A percentile compares a stretch with the other conserved stretches of the same genome.
phyloP scores from a whole-genome alignment of 1,140 invertebrate genomes.

The Ceratina japonica region DNA sequence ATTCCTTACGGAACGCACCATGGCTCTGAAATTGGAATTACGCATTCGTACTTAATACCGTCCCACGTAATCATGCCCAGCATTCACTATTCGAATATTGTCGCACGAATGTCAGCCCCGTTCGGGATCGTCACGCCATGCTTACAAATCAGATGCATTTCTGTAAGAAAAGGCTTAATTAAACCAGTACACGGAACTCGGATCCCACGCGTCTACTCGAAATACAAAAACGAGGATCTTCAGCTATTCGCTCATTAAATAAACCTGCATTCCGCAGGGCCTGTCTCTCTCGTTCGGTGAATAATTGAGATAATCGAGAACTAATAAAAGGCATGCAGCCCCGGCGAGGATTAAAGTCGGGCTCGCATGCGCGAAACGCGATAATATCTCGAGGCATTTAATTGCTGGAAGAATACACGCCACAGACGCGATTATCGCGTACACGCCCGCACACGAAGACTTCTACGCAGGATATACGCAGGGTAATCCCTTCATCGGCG shows the following conservation, averaged over 20 bases:
- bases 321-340: not conserved
- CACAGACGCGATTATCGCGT: not conserved
- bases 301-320: not conserved
- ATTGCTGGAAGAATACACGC: slow-evolving; percentile 26
- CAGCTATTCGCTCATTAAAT: not conserved
- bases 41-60: slow-evolving; percentile 7
- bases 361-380: not conserved
- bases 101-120: not conserved
- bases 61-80: not conserved
- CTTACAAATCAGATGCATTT: not conserved
- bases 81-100: slow-evolving; percentile 1
- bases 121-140: not conserved
- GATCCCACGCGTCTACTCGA: too few species aligned
- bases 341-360: not conserved
- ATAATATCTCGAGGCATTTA: slow-evolving; percentile 22
- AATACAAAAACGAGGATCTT: not conserved
- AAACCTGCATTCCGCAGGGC: too few species aligned
- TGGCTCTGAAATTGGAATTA: not conserved
- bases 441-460: slow-evolving; percentile 35
- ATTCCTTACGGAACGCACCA: not conserved
- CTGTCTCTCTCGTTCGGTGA: too few species aligned
- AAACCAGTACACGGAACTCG: not conserved
- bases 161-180: slow-evolving; percentile 9
- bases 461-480: slow-evolving; percentile 56
- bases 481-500: slow-evolving; percentile 64